Conservation (phyloP, 2,113 vertebrate species). For the Notiomystis cincta region DNA sequence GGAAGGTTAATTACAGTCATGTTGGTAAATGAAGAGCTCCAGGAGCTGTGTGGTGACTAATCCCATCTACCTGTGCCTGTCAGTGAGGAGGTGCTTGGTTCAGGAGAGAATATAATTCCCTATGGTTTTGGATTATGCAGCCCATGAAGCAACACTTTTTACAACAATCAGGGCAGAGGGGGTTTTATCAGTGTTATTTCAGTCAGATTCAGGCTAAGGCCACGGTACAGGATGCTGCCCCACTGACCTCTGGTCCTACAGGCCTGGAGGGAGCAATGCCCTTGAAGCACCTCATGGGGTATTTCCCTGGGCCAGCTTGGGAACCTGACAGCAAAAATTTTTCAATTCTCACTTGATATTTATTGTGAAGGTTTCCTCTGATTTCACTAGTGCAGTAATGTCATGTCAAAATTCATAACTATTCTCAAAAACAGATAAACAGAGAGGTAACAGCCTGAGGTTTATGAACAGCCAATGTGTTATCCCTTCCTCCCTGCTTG, state of each 20-base stretch:
- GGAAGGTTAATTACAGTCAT: slow-evolving; percentile 33
- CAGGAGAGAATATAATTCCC: not conserved
- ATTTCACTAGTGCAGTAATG: not conserved
- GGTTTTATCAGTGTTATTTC: not conserved
- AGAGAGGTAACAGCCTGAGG: accelerated
- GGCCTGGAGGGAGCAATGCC: not conserved
- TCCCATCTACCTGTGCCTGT: not conserved
- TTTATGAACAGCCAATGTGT: accelerated
- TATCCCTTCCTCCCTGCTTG: not conserved
- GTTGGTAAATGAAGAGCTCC: slow-evolving; percentile 18
- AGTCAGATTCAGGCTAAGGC: accelerated
- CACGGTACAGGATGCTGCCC: not conserved
- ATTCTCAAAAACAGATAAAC: not conserved
- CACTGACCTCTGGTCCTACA: accelerated
- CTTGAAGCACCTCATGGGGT: accelerated
- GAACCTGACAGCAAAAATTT: not conserved
- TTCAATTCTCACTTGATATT: not conserved
- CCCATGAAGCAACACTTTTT: not conserved
- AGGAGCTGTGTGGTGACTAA: not conserved
- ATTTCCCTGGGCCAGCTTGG: not conserved
- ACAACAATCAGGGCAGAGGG: not conserved
- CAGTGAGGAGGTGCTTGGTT: not conserved
- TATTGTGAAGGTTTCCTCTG: not conserved
- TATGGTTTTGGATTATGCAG: not conserved
- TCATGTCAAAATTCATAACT: not conserved